Conservation (phyloP, 2,797 vertebrate genomes). For the Dipus sagitta region DNA sequence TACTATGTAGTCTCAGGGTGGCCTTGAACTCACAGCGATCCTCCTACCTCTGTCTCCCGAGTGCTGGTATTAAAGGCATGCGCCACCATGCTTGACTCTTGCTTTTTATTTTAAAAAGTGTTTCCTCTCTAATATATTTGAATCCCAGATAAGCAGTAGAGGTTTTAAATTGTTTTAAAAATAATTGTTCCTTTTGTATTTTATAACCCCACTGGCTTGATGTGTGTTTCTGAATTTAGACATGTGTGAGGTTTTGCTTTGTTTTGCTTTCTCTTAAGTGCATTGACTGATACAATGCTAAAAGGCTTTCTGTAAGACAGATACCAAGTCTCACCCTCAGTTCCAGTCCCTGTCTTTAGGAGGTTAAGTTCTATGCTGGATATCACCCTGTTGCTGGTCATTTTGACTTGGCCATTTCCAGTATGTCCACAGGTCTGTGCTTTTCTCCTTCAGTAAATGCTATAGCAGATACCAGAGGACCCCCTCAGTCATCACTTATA, state of each 20-base stretch:
- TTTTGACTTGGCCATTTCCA: not conserved
- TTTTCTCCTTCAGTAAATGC: not conserved
- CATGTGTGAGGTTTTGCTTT: not conserved
- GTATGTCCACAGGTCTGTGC: not conserved
- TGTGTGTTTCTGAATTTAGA: slow-evolving; percentile 9
- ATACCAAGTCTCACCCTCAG: not conserved
- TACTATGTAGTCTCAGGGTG: no score
- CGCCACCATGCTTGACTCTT: not conserved
- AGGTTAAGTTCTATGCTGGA: no score
- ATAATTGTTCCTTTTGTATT: slow-evolving; percentile 6
- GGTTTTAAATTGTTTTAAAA: not conserved
- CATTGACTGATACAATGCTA: not conserved
- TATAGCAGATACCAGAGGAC: not conserved
- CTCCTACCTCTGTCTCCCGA: no score
- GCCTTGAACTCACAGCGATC: no score
- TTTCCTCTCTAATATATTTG: slow-evolving; percentile 9
- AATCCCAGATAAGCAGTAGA: slow-evolving; percentile 29
- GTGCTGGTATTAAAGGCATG: no score
- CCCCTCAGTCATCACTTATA: no score
- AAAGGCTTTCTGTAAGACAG: not conserved
- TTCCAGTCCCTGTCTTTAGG: not conserved
- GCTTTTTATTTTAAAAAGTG: slow-evolving; percentile 52
- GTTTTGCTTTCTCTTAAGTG: not conserved
- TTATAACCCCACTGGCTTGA: slow-evolving; percentile 9
- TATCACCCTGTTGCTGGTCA: not conserved